Evolutionary conservation across 2,113 vertebrate genomes (phyloP).

Genomic region (Turnix velox): DNA sequence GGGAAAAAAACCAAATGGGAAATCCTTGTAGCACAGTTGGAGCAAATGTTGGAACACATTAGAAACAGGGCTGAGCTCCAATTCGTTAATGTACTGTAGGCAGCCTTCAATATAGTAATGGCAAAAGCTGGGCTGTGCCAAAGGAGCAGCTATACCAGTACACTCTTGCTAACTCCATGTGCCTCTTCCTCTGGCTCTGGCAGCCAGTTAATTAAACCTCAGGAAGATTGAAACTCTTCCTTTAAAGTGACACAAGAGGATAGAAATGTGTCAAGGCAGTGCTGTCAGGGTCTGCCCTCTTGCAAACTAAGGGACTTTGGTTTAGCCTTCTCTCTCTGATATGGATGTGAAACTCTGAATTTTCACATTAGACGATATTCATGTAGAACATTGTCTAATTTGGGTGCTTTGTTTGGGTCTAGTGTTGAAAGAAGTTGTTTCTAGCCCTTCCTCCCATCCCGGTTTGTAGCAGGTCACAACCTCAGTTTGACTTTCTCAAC

Average conservation of each 20-base stretch:
- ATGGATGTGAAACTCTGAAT: neutral
- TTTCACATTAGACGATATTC: accelerated
- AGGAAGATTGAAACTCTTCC: neutral
- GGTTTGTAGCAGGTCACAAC: neutral
- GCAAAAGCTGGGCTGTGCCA: neutral
- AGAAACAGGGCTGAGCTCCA: neutral
- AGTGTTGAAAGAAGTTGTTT: neutral
- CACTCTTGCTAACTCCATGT: neutral
- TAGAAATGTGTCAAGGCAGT: neutral
- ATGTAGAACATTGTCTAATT: no score
- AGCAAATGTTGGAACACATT: neutral
- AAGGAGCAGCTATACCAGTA: neutral
- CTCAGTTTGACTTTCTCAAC: neutral
- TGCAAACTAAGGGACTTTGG: neutral
- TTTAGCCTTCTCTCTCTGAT: neutral
- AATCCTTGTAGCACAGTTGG: constrained; percentile 29
- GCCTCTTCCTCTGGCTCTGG: neutral
- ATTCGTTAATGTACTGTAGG: neutral
- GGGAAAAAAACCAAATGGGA: neutral
- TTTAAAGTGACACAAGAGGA: neutral
- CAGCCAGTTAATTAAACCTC: neutral
- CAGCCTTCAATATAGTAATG: neutral
- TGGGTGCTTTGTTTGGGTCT: neutral
- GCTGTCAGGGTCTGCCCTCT: accelerated
- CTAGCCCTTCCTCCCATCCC: neutral